Percentiles rank a stretch among this genome's conserved stretches.
Evolutionary conservation across 2,797 vertebrate species (phyloP).

Genomic region (Gadopsis marmoratus): DNA sequence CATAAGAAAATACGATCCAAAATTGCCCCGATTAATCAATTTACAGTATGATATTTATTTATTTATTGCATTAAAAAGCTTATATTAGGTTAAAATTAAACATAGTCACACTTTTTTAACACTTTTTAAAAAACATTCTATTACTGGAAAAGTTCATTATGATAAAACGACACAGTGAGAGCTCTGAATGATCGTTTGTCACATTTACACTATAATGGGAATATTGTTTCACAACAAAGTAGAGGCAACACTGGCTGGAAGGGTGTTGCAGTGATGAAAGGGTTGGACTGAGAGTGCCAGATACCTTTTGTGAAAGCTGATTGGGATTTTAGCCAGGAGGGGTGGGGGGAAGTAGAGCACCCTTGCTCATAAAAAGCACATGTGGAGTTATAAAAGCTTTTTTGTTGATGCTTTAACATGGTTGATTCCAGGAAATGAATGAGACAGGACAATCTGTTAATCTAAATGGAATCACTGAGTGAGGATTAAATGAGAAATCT

Average conservation of each 20-base stretch:
- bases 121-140: not conserved
- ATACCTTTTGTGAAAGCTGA: constrained; percentile 61
- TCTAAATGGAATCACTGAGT: constrained; percentile 66
- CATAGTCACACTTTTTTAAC: not conserved
- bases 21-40: no score
- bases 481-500: constrained; percentile 58
- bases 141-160: not conserved
- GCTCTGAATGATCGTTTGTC: constrained; percentile 8
- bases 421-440: constrained; percentile 69
- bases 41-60: no score
- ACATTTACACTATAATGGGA: constrained; percentile 28
- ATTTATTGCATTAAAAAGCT: no score
- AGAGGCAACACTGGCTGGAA: constrained; percentile 21
- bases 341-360: constrained; percentile 36
- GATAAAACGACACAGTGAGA: constrained; percentile 2
- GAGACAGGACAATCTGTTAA: constrained; percentile 67
- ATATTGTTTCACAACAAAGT: constrained; percentile 26
- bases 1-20: no score
- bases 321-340: constrained; percentile 64
- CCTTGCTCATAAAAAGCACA: constrained; percentile 63
- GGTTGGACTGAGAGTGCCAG: constrained; percentile 23
- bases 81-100: no score
- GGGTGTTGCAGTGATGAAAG: constrained; percentile 40
- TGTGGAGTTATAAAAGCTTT: constrained; percentile 65
- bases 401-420: constrained; percentile 66